Conservation (phyloP, 2,113 vertebrate genomes). For the Emydocephalus ijimae region DNA sequence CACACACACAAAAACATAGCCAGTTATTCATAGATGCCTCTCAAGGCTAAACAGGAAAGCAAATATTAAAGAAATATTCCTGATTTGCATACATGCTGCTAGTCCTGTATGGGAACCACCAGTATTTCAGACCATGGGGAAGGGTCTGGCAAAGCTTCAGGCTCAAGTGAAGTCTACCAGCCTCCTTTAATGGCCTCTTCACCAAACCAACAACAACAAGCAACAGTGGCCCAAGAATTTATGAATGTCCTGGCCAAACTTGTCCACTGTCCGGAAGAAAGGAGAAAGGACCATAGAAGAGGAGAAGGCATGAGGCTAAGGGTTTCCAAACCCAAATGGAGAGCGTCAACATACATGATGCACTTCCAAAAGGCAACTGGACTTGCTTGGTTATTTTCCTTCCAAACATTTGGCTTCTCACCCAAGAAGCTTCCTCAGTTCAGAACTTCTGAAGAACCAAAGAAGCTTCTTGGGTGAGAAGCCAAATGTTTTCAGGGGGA, state of each 20-base stretch:
- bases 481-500: neutral
- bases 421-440: neutral
- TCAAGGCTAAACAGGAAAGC: neutral
- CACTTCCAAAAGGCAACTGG: neutral
- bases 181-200: neutral
- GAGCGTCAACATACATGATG: neutral
- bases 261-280: neutral
- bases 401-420: neutral
- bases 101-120: neutral
- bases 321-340: neutral
- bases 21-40: neutral
- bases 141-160: neutral
- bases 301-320: neutral
- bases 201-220: neutral
- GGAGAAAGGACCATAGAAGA: neutral
- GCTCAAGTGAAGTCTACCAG: neutral
- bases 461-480: neutral
- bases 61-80: neutral
- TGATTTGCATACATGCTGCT: too few species aligned
- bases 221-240: neutral
- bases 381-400: neutral
- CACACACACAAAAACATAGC: neutral
- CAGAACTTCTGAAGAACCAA: neutral
- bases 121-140: neutral
- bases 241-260: neutral